A percentile compares a stretch with the other conserved stretches of the same genome.
These are phyloP conservation scores for Rhinopomastus cyanomelas DNA, from an alignment of 2,113 vertebrate genomes.

Conservation along the genomic window DNA sequence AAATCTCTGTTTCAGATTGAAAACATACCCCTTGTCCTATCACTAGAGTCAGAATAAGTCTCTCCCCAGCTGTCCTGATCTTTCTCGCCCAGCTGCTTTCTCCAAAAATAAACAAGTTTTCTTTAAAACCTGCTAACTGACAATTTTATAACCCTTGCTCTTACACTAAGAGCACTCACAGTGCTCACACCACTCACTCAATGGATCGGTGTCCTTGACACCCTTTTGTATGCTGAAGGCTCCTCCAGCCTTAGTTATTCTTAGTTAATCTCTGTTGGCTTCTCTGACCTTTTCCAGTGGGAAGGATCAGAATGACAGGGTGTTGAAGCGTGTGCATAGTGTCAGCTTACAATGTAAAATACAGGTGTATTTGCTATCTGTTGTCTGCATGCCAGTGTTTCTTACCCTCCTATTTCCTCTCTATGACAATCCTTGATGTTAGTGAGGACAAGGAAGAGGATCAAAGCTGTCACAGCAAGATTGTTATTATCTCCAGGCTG, in stretches of 20 bases:
- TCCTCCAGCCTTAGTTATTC: not conserved
- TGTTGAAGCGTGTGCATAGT: not conserved
- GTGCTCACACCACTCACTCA: no score
- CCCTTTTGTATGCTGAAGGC: not conserved
- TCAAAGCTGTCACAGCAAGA: not conserved
- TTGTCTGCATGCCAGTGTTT: not conserved
- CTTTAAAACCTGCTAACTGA: not conserved
- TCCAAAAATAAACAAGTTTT: not conserved
- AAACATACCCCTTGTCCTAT: no score
- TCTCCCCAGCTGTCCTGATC: not conserved
- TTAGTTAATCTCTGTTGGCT: not conserved
- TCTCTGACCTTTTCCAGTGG: not conserved
- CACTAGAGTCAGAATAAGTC: no score
- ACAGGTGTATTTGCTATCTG: not conserved
- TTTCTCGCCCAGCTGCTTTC: not conserved
- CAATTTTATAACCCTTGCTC: not conserved
- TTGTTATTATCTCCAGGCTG: not conserved
- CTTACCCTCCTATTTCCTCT: not conserved
- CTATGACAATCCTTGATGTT: not conserved
- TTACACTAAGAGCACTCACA: fast-evolving
- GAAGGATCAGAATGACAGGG: not conserved
- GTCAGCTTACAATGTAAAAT: not conserved
- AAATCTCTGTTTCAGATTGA: no score
- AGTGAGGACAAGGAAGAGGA: not conserved
- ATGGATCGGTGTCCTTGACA: not conserved